Evolutionary conservation across 2,888 invertebrate genomes (phyloP), one percentile per base, ranked within the genome.

Genomic region (Pocota personata): DNA sequence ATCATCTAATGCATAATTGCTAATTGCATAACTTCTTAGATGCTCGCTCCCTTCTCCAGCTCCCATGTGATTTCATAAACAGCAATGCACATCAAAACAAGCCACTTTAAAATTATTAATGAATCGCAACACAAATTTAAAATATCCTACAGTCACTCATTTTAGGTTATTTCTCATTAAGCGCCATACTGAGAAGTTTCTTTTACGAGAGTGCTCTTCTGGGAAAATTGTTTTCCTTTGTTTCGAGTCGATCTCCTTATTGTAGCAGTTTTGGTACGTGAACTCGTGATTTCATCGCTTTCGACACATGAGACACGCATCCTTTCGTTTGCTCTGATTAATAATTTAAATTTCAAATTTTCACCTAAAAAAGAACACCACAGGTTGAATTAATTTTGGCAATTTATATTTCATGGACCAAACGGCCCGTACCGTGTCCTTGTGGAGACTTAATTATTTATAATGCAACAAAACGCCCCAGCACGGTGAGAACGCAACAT

Each of bases 51-150:
- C 43, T 10, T 8, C 32, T 14, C 27, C 40, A 40, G 43, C 35
- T 72, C 48, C 35, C 55, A 10, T 57, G 27, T 30, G 43, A 43
- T 35, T n/a, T 48, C 30, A 72, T 67, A 37, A 43, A 43, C 30
- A 24, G 46, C 43, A 57, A 24, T 52, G 10, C 4, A n/a, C 82
- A 64, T 66, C 58, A 64, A 82, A 82, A 78, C 21, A 77, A 73
- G 72, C 60, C 60, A 72, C 67, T 83, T 78, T 52, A 73, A 79
- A 83, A 73, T 79, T 73, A 83, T 83, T 73, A 83, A 83, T 83
- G 79, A 73, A 46, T 69, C 79, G 8, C 2, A 32, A 48, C 57
- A 50, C 64, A 58, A 52, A 62, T 52, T 52, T 16, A 35, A 24
- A 46, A 46, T 21, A 10, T 30, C 12, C 46, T 14, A 14, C n/a